These are phyloP conservation scores for Euclidia mi DNA, from an alignment of 2,888 invertebrate genomes.

Conservation along the genomic window DNA sequence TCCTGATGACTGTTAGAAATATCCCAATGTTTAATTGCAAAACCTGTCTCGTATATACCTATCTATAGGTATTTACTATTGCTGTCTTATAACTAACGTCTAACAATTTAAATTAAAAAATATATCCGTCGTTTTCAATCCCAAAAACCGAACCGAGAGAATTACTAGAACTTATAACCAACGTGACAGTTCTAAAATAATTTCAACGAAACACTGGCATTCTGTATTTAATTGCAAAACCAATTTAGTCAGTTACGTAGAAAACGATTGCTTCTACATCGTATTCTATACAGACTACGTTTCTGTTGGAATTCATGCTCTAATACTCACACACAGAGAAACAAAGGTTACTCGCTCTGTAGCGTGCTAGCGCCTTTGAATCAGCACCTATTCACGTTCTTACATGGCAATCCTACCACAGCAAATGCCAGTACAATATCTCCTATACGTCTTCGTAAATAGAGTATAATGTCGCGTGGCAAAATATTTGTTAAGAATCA, in stretches of 20 bases:
- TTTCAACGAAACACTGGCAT: too few species aligned
- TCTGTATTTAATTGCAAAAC: too few species aligned
- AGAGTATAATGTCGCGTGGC: neutral
- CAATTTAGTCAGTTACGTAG: neutral
- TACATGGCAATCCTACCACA: neutral
- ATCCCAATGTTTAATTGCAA: too few species aligned
- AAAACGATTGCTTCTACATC: constrained; percentile 7
- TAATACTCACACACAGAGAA: neutral
- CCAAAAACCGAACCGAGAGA: too few species aligned
- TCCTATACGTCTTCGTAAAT: neutral
- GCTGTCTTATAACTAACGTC: too few species aligned
- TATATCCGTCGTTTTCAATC: too few species aligned
- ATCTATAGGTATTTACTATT: too few species aligned
- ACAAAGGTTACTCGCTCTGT: constrained; percentile 2
- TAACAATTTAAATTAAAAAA: too few species aligned
- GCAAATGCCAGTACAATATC: neutral
- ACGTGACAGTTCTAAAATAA: too few species aligned
- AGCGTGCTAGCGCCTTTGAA: constrained; percentile 2
- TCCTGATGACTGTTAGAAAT: too few species aligned
- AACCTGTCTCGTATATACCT: too few species aligned
- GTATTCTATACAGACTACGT: neutral
- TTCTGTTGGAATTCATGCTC: neutral
- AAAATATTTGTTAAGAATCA: neutral
- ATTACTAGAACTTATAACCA: too few species aligned
- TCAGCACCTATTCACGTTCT: constrained; percentile 1